phyloP scores from a whole-genome alignment of 2,797 vertebrate genomes.

The Chelon auratus region DNA sequence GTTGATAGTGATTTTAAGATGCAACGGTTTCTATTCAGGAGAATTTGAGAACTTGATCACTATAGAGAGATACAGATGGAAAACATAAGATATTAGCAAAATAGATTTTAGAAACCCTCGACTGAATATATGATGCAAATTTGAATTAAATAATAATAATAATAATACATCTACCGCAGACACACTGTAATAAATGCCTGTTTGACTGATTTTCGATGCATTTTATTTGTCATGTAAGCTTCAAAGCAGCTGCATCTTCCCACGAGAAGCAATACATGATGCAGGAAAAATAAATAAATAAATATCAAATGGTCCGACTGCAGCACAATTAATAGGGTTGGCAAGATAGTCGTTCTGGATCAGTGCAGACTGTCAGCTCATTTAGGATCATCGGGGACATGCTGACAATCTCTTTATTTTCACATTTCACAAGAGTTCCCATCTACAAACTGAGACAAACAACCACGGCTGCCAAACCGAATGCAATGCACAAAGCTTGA shows the following conservation, averaged over 20 bases:
- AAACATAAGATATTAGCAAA: too few species aligned
- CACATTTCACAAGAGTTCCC: slow-evolving; percentile 14
- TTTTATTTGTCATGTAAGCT: neutral
- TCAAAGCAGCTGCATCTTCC: slow-evolving; percentile 12
- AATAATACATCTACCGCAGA: neutral
- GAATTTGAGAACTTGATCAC: too few species aligned
- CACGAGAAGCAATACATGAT: slow-evolving; percentile 4
- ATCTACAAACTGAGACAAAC: slow-evolving; percentile 32
- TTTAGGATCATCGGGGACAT: slow-evolving; percentile 31
- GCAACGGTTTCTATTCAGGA: too few species aligned
- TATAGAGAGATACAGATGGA: too few species aligned
- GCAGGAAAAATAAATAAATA: slow-evolving; percentile 9
- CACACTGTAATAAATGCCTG: neutral
- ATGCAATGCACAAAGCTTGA: slow-evolving; percentile 7
- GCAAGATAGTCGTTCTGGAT: slow-evolving; percentile 13
- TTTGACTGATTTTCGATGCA: neutral
- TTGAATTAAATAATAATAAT: too few species aligned
- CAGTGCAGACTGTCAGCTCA: slow-evolving; percentile 18
- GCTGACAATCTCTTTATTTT: slow-evolving; percentile 19
- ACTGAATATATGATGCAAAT: too few species aligned
- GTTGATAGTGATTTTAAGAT: too few species aligned
- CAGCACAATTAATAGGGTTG: slow-evolving; percentile 29
- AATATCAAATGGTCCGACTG: neutral
- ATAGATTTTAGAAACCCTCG: too few species aligned
- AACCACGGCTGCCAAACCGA: slow-evolving; percentile 36